Evolutionary conservation across 1,140 invertebrate species (phyloP), one percentile per base, ranked within the genome.

Genomic region (Drosophila grimshawi): DNA sequence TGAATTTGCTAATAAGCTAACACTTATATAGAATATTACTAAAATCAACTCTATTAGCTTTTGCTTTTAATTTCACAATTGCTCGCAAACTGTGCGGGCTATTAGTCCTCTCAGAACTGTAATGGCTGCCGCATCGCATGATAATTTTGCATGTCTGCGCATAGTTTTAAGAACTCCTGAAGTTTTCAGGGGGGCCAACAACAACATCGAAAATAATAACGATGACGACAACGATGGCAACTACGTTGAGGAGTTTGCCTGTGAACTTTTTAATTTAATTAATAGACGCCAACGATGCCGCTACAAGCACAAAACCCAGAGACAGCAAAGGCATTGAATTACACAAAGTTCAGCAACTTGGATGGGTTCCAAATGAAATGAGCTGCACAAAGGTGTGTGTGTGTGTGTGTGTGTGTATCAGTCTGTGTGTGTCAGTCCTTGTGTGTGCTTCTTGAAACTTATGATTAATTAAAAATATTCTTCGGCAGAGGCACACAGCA

Each of bases 221-320:
- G 43, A 48, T 51, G 71, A 62, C 75, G 56, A 78, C 67, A 66
- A 62, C 68, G 75, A 32, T 33, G 30, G 29, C 30, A 10, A 53
- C 7, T 19, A 56, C 39, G 39, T 11, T 8, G 41, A 10, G 11
- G 35, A 52, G 52, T 0, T 46, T 76, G 78, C 75, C 78, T 81
- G 60, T 73, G 82, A 86, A 88, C 52, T 86, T 86, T 85, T 85
- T 85, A 85, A 85, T 85, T 85, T 85, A 85, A 85, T 85, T 85
- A 85, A 85, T 85, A 85, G 80, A 83, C 72, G 80, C 59, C 67
- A 67, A 55, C 30, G 73, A 43, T 48, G 75, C 64, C 59, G 61
- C 65, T 61, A 64, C 68, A 66, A 75, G 48, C 55, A 63, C 57
- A 63, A 78, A 62, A 63, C 6, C 55, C 45, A 45, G 69, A 49